Conservation (phyloP, 2,888 invertebrate genomes). For the Zhuqinia jingwanae region DNA sequence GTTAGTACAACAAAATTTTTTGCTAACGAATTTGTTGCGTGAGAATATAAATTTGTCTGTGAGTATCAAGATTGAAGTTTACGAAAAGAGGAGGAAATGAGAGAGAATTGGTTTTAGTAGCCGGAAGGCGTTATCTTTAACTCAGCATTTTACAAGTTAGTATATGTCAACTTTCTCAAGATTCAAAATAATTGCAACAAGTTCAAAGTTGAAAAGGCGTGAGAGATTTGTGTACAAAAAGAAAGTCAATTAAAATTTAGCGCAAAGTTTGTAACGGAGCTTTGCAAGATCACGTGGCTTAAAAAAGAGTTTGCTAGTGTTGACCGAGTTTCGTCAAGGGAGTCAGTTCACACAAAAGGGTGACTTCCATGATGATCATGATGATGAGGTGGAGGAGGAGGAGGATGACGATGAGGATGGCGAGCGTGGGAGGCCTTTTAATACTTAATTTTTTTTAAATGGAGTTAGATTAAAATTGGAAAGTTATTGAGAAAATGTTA, state of each 20-base stretch:
- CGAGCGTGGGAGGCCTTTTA: not conserved
- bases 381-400: too few species aligned
- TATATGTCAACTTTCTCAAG: not conserved
- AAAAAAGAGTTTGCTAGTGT: too few species aligned
- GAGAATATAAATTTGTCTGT: not conserved
- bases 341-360: too few species aligned
- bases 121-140: not conserved
- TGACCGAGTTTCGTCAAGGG: too few species aligned
- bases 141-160: not conserved
- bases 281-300: too few species aligned
- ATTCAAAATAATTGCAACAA: not conserved
- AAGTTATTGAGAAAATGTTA: too few species aligned
- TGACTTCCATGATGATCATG: too few species aligned
- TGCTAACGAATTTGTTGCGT: not conserved
- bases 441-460: not conserved
- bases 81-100: conserved; percentile 3
- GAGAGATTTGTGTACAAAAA: not conserved
- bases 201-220: not conserved
- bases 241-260: not conserved
- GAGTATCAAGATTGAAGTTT: not conserved
- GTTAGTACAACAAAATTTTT: conserved; percentile 19
- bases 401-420: too few species aligned
- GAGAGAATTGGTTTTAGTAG: conserved; percentile 7
- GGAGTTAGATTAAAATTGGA: not conserved
- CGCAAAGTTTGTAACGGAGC: too few species aligned